Evolutionary conservation across 2,113 vertebrate species (phyloP).

Genomic region (Tautogolabrus adspersus): DNA sequence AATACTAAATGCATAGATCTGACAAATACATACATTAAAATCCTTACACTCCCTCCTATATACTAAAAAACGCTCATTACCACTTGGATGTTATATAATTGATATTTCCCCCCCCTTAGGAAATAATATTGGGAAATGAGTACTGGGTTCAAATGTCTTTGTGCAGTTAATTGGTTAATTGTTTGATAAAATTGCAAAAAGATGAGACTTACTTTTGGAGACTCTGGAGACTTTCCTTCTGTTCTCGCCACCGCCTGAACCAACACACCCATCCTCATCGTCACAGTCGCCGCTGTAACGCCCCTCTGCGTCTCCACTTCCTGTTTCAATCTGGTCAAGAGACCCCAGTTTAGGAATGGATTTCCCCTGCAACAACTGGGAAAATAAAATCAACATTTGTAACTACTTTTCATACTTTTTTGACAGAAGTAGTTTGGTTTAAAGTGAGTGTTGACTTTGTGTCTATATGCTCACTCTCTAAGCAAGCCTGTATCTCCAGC

Average conservation of each 20-base stretch:
- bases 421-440: not conserved
- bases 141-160: not conserved
- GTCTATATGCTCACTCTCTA: not conserved
- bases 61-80: not conserved
- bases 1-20: not conserved
- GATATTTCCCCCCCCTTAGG: not conserved
- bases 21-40: not conserved
- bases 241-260: constrained; percentile 85
- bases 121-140: not conserved
- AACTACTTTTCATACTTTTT: not conserved
- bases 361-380: constrained; percentile 87
- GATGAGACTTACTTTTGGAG: constrained; percentile 85
- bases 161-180: not conserved
- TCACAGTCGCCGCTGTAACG: constrained; percentile 90
- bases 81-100: not conserved
- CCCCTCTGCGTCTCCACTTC: constrained; percentile 83
- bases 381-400: not conserved
- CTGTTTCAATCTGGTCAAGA: constrained; percentile 83
- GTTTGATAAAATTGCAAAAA: not conserved
- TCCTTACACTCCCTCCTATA: not conserved
- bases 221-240: constrained; percentile 76
- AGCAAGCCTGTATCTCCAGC: not conserved
- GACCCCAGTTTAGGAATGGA: constrained; percentile 84
- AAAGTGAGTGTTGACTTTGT: not conserved
- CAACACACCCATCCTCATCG: constrained; percentile 89